Conservation (phyloP, 2,113 vertebrate genomes). For the Eptesicus fuscus region DNA sequence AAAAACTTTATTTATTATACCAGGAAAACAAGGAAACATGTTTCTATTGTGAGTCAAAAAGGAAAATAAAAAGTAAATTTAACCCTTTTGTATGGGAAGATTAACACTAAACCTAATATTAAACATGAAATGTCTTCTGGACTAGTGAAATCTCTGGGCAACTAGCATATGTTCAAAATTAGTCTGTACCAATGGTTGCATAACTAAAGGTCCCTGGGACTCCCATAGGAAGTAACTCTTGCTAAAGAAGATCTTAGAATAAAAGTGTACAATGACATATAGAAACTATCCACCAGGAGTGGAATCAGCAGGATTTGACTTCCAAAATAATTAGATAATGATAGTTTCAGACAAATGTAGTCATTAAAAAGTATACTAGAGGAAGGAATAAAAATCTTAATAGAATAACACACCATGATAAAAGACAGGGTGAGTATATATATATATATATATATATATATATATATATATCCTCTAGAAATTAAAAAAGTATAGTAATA, state of each 20-base stretch:
- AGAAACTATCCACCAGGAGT: background rate
- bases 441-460: no score
- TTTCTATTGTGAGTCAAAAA: background rate
- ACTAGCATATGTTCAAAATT: background rate
- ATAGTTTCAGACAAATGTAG: background rate
- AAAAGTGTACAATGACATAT: background rate
- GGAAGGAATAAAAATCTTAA: background rate
- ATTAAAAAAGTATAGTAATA: background rate
- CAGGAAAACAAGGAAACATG: background rate
- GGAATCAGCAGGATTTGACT: background rate
- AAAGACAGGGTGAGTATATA: background rate
- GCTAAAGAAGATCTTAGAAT: background rate
- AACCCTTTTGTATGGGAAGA: background rate
- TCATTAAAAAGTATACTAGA: background rate
- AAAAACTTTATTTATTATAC: background rate
- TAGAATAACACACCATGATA: background rate
- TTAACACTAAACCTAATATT: background rate
- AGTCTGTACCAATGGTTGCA: background rate
- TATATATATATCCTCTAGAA: background rate
- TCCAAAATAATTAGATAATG: background rate
- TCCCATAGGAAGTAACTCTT: background rate
- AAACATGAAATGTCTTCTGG: background rate
- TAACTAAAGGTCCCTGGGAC: background rate
- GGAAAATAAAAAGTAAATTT: background rate
- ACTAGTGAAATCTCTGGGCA: background rate